These are phyloP conservation scores for Encarsia formosa DNA, from an alignment of 2,888 invertebrate species.

Conservation along the genomic window DNA sequence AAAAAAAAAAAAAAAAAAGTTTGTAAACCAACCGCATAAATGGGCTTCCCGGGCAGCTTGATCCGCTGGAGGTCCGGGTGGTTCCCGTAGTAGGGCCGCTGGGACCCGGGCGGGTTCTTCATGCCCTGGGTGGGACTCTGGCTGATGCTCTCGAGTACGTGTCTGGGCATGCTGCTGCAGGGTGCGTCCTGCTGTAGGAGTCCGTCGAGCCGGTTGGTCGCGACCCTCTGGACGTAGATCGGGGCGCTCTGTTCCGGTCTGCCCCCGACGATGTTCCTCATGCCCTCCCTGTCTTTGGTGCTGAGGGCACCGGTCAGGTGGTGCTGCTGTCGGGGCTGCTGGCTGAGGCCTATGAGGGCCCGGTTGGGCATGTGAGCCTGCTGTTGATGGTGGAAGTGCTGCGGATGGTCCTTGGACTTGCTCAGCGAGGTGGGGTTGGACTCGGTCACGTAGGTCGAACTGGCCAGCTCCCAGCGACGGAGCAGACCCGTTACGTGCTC, in stretches of 20 bases:
- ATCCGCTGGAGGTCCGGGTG: slow-evolving; percentile 34
- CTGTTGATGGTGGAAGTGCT: slow-evolving; percentile 9
- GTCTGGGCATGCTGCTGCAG: slow-evolving; percentile 45
- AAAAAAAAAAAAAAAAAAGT: too few relatives aligned
- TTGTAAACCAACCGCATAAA: too few relatives aligned
- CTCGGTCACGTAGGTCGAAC: slow-evolving; percentile 55
- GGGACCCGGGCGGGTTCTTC: slow-evolving; percentile 38
- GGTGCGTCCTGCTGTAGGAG: slow-evolving; percentile 40
- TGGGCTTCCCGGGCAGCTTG: slow-evolving; percentile 20
- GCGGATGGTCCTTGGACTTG: slow-evolving; percentile 27
- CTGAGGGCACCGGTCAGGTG: slow-evolving; percentile 31
- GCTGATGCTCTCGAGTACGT: slow-evolving; percentile 46
- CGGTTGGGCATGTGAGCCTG: slow-evolving; percentile 5
- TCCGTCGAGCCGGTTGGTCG: slow-evolving; percentile 43
- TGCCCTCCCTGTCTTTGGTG: slow-evolving; percentile 45
- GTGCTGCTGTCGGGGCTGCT: slow-evolving; percentile 13
- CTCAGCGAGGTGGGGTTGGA: slow-evolving; percentile 38
- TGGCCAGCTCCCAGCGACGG: slow-evolving; percentile 74
- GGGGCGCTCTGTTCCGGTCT: slow-evolving; percentile 47
- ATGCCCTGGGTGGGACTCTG: slow-evolving; percentile 47
- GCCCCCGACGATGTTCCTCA: slow-evolving; percentile 46
- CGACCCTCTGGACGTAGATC: slow-evolving; percentile 35
- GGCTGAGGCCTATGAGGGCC: slow-evolving; percentile 24
- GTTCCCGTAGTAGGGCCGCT: slow-evolving; percentile 34
- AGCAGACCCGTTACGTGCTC: slow-evolving; percentile 66